phyloP scores from a whole-genome alignment of 2,888 invertebrate genomes.

The Torymus tubicola region DNA sequence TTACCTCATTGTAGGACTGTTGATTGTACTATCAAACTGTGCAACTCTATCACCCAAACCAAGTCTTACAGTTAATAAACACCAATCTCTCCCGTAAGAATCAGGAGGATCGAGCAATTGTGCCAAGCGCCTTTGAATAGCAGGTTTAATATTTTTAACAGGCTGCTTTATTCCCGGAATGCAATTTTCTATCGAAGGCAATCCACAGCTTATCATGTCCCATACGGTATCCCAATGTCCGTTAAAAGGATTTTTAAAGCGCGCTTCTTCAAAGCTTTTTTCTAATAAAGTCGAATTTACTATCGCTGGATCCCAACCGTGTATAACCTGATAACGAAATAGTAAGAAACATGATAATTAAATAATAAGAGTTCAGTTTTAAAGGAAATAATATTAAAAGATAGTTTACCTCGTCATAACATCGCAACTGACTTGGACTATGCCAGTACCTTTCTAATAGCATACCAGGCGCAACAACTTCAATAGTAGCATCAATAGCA shows the following conservation, averaged over 20 bases:
- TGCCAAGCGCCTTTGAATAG: conserved; percentile 81
- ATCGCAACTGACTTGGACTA: conserved; percentile 80
- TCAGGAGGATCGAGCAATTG: conserved; percentile 85
- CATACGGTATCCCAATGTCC: conserved; percentile 72
- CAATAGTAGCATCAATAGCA: conserved; percentile 80
- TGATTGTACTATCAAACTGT: conserved; percentile 72
- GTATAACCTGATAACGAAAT: conserved; percentile 64
- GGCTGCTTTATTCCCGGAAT: conserved; percentile 72
- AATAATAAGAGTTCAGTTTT: too few species aligned
- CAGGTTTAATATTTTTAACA: conserved; percentile 80
- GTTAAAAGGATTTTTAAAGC: conserved; percentile 73
- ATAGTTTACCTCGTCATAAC: conserved; percentile 70
- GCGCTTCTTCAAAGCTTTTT: conserved; percentile 70
- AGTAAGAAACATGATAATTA: background rate
- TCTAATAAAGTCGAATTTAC: conserved; percentile 71
- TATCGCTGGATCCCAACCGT: conserved; percentile 72
- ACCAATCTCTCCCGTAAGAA: conserved; percentile 86
- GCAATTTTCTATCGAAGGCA: conserved; percentile 70
- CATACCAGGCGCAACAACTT: conserved; percentile 83
- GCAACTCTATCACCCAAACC: conserved; percentile 80
- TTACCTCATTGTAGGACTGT: conserved; percentile 73
- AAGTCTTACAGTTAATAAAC: conserved; percentile 84
- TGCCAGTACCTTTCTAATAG: conserved; percentile 82
- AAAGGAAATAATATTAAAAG: too few species aligned
- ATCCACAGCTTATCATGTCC: conserved; percentile 73